A percentile compares a stretch with the other conserved stretches of the same genome.
These are phyloP conservation scores for Anastrepha obliqua DNA, from an alignment of 1,140 invertebrate species.

Conservation along the genomic window DNA sequence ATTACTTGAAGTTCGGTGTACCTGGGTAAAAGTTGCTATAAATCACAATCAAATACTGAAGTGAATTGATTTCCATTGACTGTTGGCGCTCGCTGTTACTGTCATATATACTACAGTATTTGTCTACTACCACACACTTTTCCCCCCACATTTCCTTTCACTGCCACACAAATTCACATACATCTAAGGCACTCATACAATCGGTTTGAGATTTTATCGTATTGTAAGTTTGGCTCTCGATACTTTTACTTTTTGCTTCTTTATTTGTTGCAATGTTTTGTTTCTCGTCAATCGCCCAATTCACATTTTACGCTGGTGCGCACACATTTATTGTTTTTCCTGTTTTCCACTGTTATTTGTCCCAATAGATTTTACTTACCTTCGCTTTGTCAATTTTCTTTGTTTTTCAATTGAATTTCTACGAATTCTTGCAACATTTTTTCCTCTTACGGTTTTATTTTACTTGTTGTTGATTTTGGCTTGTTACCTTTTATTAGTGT, in stretches of 20 bases:
- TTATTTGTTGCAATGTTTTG: not conserved
- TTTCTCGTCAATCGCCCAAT: not conserved
- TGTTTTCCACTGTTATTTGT: conserved; percentile 16
- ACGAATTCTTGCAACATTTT: not conserved
- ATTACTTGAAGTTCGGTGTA: not conserved
- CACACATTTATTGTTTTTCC: conserved; percentile 44
- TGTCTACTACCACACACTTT: not conserved
- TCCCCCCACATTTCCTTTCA: not conserved
- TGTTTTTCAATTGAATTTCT: conserved; percentile 31
- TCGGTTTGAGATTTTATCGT: conserved; percentile 7
- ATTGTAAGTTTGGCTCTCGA: conserved; percentile 1
- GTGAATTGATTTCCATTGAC: conserved; percentile 68
- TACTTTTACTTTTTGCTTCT: not conserved
- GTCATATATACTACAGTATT: not conserved
- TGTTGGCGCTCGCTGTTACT: conserved; percentile 8
- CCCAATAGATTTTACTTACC: conserved; percentile 44
- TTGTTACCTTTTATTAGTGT: not conserved
- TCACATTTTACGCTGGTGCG: conserved; percentile 40
- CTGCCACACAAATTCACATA: not conserved
- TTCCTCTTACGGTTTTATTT: not conserved
- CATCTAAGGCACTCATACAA: not conserved
- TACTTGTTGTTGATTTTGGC: not conserved
- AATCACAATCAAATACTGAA: conserved; percentile 70
- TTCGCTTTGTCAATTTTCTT: conserved; percentile 42
- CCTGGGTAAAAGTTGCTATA: conserved; percentile 67